A percentile compares a stretch with the other conserved stretches of the same genome.
Conservation (phyloP, 2,797 vertebrate genomes). For the Sternotherus odoratus region DNA sequence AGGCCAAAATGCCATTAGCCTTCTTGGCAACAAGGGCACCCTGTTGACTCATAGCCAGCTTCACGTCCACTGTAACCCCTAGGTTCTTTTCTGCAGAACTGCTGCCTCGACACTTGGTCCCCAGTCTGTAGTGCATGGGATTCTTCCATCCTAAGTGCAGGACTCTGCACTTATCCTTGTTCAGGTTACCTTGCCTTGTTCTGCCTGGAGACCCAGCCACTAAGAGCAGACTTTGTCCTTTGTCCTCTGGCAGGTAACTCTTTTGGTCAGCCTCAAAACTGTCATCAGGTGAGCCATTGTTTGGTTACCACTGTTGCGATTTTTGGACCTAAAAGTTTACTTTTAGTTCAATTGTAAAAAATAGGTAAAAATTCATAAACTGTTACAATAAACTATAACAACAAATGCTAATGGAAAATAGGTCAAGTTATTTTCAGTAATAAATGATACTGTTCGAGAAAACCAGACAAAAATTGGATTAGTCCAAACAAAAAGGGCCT, state of each 20-base stretch:
- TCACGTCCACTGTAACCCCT: too few species aligned
- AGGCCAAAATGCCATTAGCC: too few species aligned
- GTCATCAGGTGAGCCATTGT: not conserved
- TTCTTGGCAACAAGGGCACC: too few species aligned
- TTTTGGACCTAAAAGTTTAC: not conserved
- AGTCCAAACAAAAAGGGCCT: not conserved
- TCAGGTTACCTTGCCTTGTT: not conserved
- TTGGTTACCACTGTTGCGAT: not conserved
- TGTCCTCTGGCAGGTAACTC: not conserved
- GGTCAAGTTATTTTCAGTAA: not conserved
- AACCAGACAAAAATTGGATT: not conserved
- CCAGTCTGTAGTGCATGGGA: too few species aligned
- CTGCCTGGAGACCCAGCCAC: not conserved
- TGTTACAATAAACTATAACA: not conserved
- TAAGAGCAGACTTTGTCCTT: not conserved
- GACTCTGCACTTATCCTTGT: too few species aligned
- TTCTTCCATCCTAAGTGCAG: too few species aligned
- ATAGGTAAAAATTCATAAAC: not conserved
- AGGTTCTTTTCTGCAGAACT: too few species aligned
- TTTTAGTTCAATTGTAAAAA: not conserved
- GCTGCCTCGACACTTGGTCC: too few species aligned
- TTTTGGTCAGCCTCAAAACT: not conserved
- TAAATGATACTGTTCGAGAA: not conserved
- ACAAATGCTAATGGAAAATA: not conserved
- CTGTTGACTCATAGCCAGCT: too few species aligned